Base-by-base conservation (phyloP, 2,797 vertebrate genomes). In the Thunnus albacares region DNA sequence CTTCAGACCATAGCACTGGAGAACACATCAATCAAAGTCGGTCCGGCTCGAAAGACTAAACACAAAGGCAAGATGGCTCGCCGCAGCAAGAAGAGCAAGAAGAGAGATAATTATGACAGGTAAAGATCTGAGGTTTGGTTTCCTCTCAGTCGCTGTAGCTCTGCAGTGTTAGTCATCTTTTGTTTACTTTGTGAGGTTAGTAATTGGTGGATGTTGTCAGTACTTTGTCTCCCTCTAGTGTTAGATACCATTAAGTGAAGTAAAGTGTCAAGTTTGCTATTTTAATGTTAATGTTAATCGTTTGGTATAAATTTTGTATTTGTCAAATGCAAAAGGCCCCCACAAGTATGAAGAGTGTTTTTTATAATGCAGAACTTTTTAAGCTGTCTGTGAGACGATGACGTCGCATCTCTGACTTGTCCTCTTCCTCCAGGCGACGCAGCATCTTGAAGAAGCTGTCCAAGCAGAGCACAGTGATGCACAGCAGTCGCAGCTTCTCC, bases 11-110 rank as follows among this genome's bases (percentile, higher is more conserved):
- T 97, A 0, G 97, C 98, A 0, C 92, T 99, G 22, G 98, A 99
- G 87, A 98, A 99, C 93, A 98, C 98, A 0, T 98, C 97, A 18
- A 99, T 99, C 84, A 98, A 97, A 94, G 95, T 97, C 0, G 98
- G 98, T 3, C 98, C 98, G 0, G 97, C 97, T 1, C 95, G 98
- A 60, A 99, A 97, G 85, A 96, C 96, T 60, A 97, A 96, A 88
- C 96, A 96, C 93, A 98, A 96, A 94, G 97, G 97, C 2, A 97
- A 97, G 89, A 98, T 99, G 98, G 98, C 98, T 0, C 95, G 97
- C 0, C 94, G 98, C 68, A 96, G 96, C 86, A 99, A 98, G 94
- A 97, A 95, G 82, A 97, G 96, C 93, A 96, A 95, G 72, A 95
- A 96, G 83, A 96, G 96, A 60, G 98, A 99, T 5, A 96, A 94